Percentiles rank a stretch among this genome's conserved stretches.
Conservation (phyloP, 2,888 invertebrate species). For the Drosophila prolongata region DNA sequence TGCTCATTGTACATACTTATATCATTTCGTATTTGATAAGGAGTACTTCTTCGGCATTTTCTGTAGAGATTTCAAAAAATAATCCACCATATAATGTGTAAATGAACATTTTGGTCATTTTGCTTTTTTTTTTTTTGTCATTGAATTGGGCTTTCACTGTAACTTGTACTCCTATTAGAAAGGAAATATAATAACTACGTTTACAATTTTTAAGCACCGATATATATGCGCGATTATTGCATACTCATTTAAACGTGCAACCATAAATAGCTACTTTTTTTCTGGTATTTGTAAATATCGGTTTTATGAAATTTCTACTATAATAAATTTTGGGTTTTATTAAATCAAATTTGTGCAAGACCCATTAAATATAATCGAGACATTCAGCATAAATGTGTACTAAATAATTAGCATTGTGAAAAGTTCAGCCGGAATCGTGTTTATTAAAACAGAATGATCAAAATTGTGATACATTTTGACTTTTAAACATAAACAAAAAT, state of each 20-base stretch:
- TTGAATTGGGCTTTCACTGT: conserved; percentile 19
- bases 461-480: conserved; percentile 77
- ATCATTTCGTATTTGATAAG: conserved; percentile 67
- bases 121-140: conserved; percentile 41
- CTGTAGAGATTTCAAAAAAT: conserved; percentile 33
- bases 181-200: conserved; percentile 16
- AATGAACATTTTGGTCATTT: conserved; percentile 26
- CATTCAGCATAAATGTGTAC: conserved; percentile 52
- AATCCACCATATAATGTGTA: conserved; percentile 11
- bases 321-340: conserved; percentile 52
- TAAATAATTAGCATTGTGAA: conserved; percentile 32
- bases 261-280: conserved; percentile 20
- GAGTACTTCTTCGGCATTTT: conserved; percentile 40
- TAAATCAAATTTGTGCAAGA: conserved; percentile 55
- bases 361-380: conserved; percentile 37
- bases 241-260: conserved; percentile 30
- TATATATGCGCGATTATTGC: conserved; percentile 10
- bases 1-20: conserved; percentile 73
- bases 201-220: conserved; percentile 26
- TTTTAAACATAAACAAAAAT: conserved; percentile 51
- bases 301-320: conserved; percentile 62
- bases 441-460: conserved; percentile 53
- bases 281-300: conserved; percentile 83
- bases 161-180: neutral
- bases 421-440: conserved; percentile 27